These are phyloP conservation scores for Pteropus rufus DNA, from an alignment of 2,797 vertebrate species.

Conservation along the genomic window DNA sequence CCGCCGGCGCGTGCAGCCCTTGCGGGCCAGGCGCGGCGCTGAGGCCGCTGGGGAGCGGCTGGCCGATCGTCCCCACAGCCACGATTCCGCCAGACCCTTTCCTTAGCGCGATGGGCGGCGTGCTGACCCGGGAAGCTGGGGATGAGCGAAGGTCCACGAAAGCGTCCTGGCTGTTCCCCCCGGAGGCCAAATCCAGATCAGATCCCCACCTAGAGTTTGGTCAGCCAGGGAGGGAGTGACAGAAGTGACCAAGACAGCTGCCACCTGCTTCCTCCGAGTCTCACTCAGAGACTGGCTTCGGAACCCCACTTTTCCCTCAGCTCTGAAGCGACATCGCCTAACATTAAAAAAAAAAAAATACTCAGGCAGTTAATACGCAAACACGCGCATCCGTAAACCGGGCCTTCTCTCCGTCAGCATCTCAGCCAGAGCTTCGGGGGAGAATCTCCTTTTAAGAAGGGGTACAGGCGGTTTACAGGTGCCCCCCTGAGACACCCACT, in stretches of 20 bases:
- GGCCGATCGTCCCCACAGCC: background rate
- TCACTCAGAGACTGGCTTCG: background rate
- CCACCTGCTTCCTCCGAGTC: background rate
- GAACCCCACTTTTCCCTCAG: background rate
- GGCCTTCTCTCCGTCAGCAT: background rate
- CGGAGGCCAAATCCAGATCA: background rate
- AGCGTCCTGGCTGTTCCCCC: background rate
- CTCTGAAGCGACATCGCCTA: background rate
- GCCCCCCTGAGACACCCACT: background rate
- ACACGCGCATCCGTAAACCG: background rate
- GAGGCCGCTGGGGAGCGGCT: background rate
- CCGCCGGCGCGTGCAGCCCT: background rate
- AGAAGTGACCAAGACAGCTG: too few species aligned
- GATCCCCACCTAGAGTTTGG: background rate
- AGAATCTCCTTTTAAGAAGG: background rate
- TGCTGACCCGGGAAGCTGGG: background rate
- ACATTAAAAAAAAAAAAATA: background rate
- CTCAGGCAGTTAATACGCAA: background rate
- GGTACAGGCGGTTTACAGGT: background rate
- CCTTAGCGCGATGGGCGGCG: background rate
- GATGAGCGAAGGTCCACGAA: slow-evolving; percentile 21
- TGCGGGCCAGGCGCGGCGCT: background rate
- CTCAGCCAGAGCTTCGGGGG: background rate
- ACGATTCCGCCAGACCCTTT: background rate
- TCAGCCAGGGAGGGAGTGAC: background rate